Evolutionary conservation across 2,113 vertebrate genomes (phyloP).

Genomic region (Galeopterus variegatus): DNA sequence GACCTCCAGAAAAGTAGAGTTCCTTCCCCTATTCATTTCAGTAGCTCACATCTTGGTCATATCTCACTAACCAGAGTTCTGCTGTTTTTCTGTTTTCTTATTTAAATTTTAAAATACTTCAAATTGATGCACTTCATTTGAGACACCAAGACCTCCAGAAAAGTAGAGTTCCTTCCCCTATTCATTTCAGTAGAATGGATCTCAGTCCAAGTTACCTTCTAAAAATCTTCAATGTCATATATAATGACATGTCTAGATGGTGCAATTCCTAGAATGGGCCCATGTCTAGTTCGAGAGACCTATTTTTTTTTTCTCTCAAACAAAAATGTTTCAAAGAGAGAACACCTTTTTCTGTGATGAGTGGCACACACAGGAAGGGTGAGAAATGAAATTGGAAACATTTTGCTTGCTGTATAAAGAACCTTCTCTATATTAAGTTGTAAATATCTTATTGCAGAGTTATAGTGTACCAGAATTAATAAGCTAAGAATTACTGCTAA

Average conservation of each 20-base stretch:
- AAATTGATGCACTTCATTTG: constrained; percentile 22
- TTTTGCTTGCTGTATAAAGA: constrained; percentile 34
- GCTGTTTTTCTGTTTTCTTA: not conserved
- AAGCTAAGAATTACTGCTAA: not conserved
- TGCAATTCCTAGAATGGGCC: not conserved
- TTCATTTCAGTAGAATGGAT: not conserved
- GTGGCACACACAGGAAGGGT: not conserved
- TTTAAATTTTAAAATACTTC: constrained; percentile 53
- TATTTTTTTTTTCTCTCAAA: constrained; percentile 64
- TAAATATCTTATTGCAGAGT: constrained; percentile 4
- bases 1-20: not conserved
- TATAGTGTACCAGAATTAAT: not conserved
- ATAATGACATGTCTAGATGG: not conserved
- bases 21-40: too few relatives aligned
- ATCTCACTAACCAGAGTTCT: not conserved
- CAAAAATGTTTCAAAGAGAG: constrained; percentile 12
- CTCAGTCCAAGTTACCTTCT: not conserved
- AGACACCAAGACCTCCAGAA: not conserved
- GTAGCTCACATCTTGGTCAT: not conserved
- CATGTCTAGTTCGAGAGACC: not conserved
- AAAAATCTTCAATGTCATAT: not conserved
- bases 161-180: not conserved
- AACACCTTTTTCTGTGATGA: constrained; percentile 22
- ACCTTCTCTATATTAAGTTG: not conserved
- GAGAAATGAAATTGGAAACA: constrained; percentile 43